A percentile compares a stretch with the other conserved stretches of the same genome.
Evolutionary conservation across 2,797 vertebrate species (phyloP).

Genomic region (Sciaenops ocellatus): DNA sequence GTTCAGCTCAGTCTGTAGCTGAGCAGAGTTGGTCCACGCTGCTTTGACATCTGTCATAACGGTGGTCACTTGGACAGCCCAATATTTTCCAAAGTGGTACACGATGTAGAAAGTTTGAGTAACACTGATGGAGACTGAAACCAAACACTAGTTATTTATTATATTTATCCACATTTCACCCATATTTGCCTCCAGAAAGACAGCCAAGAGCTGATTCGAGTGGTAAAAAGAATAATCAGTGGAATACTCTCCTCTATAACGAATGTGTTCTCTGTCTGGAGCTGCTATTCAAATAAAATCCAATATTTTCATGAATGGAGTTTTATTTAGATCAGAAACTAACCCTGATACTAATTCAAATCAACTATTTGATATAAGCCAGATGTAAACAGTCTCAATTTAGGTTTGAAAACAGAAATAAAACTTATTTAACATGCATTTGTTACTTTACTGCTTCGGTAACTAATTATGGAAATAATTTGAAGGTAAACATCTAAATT

Average conservation of each 20-base stretch:
- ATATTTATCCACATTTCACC: constrained; percentile 3
- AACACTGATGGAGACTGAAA: background rate
- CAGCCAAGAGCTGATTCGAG: constrained; percentile 5
- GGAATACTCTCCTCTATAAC: background rate
- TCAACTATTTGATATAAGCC: background rate
- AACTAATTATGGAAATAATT: background rate
- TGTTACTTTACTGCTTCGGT: background rate
- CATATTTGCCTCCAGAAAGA: background rate
- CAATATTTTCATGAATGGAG: background rate
- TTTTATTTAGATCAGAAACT: background rate
- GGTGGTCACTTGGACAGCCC: no score
- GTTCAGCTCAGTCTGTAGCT: no score
- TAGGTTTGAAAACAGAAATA: background rate
- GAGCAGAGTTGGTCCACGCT: no score
- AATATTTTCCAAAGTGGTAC: no score
- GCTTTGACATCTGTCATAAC: no score
- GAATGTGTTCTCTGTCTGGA: background rate
- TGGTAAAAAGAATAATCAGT: background rate
- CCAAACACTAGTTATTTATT: background rate
- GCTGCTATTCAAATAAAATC: background rate
- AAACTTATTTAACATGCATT: no score
- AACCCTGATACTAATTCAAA: background rate
- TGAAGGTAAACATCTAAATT: background rate
- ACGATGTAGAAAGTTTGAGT: no score
- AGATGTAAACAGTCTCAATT: background rate